Evolutionary conservation across 2,888 invertebrate genomes (phyloP).

Genomic region (Caenorhabditis japonica): DNA sequence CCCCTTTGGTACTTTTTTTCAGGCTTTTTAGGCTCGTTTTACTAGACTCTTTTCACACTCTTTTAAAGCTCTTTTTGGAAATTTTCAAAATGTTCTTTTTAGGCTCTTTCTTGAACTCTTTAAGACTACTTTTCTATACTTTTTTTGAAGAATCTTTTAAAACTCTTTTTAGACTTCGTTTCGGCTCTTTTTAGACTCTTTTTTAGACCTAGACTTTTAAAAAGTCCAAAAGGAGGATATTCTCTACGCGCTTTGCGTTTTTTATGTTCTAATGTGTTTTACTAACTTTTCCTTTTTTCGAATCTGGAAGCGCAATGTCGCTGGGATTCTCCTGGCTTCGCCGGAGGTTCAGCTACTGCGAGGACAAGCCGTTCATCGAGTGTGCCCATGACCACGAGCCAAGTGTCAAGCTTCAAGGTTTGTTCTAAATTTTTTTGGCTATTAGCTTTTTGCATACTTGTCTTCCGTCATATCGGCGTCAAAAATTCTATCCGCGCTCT

Average conservation of each 20-base stretch:
- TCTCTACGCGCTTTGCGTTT: too few species aligned
- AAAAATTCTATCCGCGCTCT: too few species aligned
- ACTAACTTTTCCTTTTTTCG: too few species aligned
- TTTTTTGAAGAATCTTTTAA: not conserved
- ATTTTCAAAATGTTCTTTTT: too few species aligned
- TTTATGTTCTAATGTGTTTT: too few species aligned
- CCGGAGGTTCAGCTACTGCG: conserved; percentile 51
- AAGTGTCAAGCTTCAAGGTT: conserved; percentile 46
- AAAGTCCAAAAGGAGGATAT: not conserved
- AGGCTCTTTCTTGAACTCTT: not conserved
- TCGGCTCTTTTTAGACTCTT: not conserved
- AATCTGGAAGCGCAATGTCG: conserved; percentile 45
- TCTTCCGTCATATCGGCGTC: too few species aligned
- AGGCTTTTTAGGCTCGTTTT: too few species aligned
- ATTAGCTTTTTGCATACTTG: not conserved
- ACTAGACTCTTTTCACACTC: too few species aligned
- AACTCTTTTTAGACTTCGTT: not conserved
- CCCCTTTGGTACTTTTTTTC: too few species aligned
- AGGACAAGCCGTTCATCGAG: conserved; percentile 31
- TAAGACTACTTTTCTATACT: not conserved
- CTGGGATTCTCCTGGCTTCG: conserved; percentile 53
- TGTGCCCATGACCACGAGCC: conserved; percentile 51
- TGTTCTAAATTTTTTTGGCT: not conserved
- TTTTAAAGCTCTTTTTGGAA: too few species aligned
- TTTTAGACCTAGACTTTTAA: not conserved